Evolutionary conservation across 1,140 invertebrate species (phyloP).

Genomic region (Ceratina japonica): DNA sequence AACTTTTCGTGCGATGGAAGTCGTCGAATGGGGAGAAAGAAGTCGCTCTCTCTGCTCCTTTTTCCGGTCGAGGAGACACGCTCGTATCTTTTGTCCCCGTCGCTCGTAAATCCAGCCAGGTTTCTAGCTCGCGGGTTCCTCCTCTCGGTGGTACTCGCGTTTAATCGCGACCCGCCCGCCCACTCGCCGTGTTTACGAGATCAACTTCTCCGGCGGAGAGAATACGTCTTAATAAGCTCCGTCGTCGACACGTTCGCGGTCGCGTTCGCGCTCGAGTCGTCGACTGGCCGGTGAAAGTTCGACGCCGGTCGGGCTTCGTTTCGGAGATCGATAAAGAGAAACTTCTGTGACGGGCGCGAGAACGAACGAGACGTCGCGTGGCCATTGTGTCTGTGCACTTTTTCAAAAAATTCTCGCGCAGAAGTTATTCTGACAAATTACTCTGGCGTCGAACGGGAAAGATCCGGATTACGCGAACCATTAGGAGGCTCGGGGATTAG

Average conservation of each 20-base stretch:
- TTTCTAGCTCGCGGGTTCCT: too few relatives aligned
- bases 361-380: too few relatives aligned
- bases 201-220: neutral
- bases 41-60: neutral
- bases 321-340: neutral
- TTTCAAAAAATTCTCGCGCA: neutral
- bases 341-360: neutral
- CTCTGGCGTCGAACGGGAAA: neutral
- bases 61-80: constrained; percentile 41
- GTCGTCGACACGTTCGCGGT: neutral
- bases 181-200: constrained; percentile 43
- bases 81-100: neutral
- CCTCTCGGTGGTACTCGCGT: too few relatives aligned
- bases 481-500: constrained; percentile 20
- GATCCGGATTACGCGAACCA: neutral
- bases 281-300: neutral
- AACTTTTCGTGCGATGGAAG: constrained; percentile 33
- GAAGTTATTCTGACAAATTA: neutral
- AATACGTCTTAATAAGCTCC: neutral
- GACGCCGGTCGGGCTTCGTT: neutral
- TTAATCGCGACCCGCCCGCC: constrained; percentile 27
- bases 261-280: constrained; percentile 11
- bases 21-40: neutral
- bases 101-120: too few relatives aligned
- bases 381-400: too few relatives aligned